phyloP scores from a whole-genome alignment of 1,140 invertebrate genomes.

The Lasaia peninsularis region DNA sequence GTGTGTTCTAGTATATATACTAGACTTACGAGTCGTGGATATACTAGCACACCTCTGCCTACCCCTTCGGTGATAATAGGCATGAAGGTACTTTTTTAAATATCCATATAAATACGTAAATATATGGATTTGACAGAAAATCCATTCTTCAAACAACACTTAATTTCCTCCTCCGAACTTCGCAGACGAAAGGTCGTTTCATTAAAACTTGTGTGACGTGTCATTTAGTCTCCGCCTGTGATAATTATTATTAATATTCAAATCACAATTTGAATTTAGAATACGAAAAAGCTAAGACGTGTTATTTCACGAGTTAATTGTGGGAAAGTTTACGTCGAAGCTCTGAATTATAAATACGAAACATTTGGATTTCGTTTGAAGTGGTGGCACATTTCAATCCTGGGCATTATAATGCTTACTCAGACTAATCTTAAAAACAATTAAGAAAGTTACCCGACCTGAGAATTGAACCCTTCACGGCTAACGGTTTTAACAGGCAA shows the following conservation, averaged over 20 bases:
- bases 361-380: too few species aligned
- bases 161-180: conserved; percentile 58
- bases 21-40: too few species aligned
- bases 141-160: conserved; percentile 58
- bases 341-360: neutral
- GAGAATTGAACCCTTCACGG: too few species aligned
- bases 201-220: conserved; percentile 76
- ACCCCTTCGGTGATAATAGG: too few species aligned
- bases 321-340: conserved; percentile 33
- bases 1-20: too few species aligned
- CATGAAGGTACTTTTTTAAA: too few species aligned
- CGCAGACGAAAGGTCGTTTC: conserved; percentile 59
- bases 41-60: too few species aligned
- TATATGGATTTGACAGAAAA: conserved; percentile 37
- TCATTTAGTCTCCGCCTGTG: conserved; percentile 64
- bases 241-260: conserved; percentile 75
- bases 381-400: too few species aligned
- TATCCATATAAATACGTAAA: neutral
- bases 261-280: conserved; percentile 62
- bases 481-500: too few species aligned
- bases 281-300: conserved; percentile 69
- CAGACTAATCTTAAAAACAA: too few species aligned
- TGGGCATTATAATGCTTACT: too few species aligned
- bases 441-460: too few species aligned
- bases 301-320: conserved; percentile 66